Conservation (phyloP, 2,113 vertebrate species). For the Osmerus mordax region DNA sequence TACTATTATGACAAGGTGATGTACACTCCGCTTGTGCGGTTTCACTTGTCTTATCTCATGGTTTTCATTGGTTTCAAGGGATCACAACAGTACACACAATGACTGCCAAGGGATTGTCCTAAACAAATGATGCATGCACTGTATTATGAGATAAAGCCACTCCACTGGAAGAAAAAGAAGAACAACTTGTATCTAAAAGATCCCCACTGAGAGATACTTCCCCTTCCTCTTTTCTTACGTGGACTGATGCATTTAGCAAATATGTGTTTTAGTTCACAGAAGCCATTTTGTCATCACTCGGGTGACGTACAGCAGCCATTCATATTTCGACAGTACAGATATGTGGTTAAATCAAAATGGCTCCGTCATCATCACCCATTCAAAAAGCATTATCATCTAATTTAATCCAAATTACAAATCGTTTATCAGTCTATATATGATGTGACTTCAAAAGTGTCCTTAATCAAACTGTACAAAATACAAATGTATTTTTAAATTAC, state of each 20-base stretch:
- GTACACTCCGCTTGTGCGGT: too few relatives aligned
- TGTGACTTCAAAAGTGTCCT: too few relatives aligned
- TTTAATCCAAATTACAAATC: too few relatives aligned
- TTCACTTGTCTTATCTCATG: too few relatives aligned
- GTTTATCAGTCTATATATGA: too few relatives aligned
- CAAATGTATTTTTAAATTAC: not conserved
- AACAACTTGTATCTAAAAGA: constrained; percentile 25
- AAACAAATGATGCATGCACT: too few relatives aligned
- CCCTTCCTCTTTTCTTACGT: constrained; percentile 51
- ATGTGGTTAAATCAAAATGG: not conserved
- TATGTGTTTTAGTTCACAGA: not conserved
- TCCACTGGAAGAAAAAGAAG: not conserved
- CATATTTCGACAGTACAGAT: not conserved
- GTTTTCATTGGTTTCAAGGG: too few relatives aligned
- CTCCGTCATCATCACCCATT: not conserved
- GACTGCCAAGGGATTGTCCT: too few relatives aligned
- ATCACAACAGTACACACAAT: too few relatives aligned
- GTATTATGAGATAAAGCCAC: not conserved
- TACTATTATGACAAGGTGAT: constrained; percentile 96
- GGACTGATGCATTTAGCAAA: not conserved
- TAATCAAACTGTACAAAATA: too few relatives aligned
- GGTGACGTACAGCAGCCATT: too few relatives aligned
- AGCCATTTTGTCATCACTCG: constrained; percentile 1
- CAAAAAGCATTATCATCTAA: not conserved
- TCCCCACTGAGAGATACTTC: constrained; percentile 34